A percentile compares a stretch with the other conserved stretches of the same genome.
phyloP scores from a whole-genome alignment of 2,797 vertebrate species.

The Onychomys torridus region DNA sequence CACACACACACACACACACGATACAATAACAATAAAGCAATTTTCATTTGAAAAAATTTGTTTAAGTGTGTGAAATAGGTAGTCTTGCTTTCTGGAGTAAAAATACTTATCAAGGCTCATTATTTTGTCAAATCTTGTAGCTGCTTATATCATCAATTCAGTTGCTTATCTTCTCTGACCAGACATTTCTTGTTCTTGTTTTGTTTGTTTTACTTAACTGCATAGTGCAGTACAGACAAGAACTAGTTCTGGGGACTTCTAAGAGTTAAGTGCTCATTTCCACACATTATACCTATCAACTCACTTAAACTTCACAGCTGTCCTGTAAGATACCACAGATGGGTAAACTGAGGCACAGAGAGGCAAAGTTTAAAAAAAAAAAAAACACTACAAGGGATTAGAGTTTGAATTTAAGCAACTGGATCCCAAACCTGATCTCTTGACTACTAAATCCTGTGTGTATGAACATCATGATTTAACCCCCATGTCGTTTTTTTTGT shows the following conservation, averaged over 20 bases:
- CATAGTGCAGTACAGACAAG: neutral
- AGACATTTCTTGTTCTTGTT: neutral
- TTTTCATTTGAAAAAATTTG: neutral
- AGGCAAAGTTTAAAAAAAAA: neutral
- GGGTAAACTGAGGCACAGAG: neutral
- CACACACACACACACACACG: neutral
- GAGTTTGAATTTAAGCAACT: neutral
- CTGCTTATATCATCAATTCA: neutral
- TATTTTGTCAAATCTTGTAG: neutral
- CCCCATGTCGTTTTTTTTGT: neutral
- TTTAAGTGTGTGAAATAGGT: neutral
- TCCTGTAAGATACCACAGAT: neutral
- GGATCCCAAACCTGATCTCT: neutral
- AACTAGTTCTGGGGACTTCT: neutral
- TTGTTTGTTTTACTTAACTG: neutral
- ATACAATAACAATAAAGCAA: neutral
- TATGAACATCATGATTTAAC: neutral
- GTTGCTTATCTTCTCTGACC: neutral
- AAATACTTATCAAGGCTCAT: neutral
- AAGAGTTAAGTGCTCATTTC: neutral
- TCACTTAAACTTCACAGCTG: neutral
- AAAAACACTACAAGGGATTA: neutral
- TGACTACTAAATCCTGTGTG: neutral
- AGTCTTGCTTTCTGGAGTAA: neutral
- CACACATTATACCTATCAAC: neutral